These are phyloP conservation scores for Suricata suricatta DNA, from an alignment of 2,113 vertebrate genomes.

Conservation along the genomic window DNA sequence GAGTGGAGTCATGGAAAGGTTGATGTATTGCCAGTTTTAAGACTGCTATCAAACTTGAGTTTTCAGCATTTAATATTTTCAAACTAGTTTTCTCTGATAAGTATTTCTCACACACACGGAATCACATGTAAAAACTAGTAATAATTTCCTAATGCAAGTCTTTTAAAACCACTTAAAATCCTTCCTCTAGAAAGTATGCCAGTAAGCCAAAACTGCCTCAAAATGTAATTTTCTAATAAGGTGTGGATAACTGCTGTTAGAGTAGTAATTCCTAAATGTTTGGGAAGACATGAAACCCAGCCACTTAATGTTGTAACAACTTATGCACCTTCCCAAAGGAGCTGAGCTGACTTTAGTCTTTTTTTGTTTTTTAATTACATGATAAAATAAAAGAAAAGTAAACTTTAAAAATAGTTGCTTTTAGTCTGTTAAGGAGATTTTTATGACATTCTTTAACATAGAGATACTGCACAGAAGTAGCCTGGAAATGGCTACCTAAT, in stretches of 20 bases:
- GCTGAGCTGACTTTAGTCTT: not conserved
- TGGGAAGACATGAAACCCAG: not conserved
- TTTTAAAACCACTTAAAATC: conserved; percentile 35
- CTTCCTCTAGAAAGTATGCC: not conserved
- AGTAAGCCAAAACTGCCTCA: not conserved
- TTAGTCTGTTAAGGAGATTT: conserved; percentile 32
- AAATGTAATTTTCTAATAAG: not conserved
- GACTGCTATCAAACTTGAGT: not conserved
- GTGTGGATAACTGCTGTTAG: not conserved
- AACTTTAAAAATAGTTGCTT: not conserved
- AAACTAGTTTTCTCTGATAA: conserved; percentile 30
- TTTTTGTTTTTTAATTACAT: not conserved
- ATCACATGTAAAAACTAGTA: conserved; percentile 18
- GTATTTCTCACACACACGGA: not conserved
- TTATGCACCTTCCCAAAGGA: not conserved
- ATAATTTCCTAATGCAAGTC: not conserved
- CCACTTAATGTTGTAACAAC: not conserved
- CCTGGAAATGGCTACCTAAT: conserved; percentile 20
- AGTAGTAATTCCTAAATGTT: not conserved
- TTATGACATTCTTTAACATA: not conserved
- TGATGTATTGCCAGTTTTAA: conserved; percentile 12
- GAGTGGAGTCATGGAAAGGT: not conserved
- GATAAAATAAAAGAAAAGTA: conserved; percentile 24
- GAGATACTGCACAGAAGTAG: conserved; percentile 7
- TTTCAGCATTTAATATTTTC: conserved; percentile 44